These are phyloP conservation scores for Danio aesculapii DNA, from an alignment of 2,797 vertebrate genomes.

Conservation along the genomic window DNA sequence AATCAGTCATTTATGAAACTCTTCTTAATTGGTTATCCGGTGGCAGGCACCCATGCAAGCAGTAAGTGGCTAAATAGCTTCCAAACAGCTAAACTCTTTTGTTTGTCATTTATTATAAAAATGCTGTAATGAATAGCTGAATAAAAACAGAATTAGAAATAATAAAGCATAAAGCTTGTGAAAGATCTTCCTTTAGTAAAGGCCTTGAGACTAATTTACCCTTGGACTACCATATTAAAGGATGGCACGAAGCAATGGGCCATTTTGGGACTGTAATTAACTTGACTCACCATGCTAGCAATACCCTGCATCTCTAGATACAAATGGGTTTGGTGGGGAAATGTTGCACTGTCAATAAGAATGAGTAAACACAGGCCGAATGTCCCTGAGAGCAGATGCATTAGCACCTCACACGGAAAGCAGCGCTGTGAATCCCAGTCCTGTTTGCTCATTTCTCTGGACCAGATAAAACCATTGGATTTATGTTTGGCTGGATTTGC, in stretches of 20 bases:
- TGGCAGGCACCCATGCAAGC: too few relatives aligned
- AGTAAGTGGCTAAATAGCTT: too few relatives aligned
- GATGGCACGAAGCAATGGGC: background rate
- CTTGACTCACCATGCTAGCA: constrained; percentile 56
- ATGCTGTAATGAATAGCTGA: background rate
- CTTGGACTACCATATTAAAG: constrained; percentile 5
- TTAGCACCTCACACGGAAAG: constrained; percentile 27
- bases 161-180: background rate
- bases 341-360: constrained; percentile 56
- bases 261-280: constrained; percentile 67
- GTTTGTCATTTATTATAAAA: background rate
- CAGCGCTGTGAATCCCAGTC: constrained; percentile 41
- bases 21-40: too few relatives aligned
- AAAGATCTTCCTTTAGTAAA: background rate
- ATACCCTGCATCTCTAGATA: constrained; percentile 59
- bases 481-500: constrained; percentile 57
- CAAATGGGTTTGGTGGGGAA: constrained; percentile 55
- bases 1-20: background rate
- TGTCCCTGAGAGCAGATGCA: constrained; percentile 27
- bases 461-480: constrained; percentile 55
- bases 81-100: background rate
- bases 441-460: constrained; percentile 52
- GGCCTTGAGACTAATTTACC: background rate
- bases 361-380: constrained; percentile 48
- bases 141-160: constrained; percentile 3